Percentiles rank a stretch among this genome's conserved stretches.
phyloP scores from a whole-genome alignment of 1,140 invertebrate genomes.

The Monomorium pharaonis region DNA sequence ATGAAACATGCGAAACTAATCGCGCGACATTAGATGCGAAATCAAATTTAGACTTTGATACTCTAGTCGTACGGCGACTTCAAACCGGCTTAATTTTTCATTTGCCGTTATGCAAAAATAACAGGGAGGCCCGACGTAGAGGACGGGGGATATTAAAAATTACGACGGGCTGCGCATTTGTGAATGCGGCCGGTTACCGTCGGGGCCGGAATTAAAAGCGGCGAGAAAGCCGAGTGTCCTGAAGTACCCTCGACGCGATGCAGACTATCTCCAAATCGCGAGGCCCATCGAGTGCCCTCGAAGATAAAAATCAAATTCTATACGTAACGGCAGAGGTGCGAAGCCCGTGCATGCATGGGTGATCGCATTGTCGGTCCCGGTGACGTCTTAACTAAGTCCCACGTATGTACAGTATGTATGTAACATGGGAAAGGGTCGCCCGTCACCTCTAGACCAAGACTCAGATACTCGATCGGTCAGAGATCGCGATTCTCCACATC shows the following conservation, averaged over 20 bases:
- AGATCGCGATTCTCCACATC: slow-evolving; percentile 65
- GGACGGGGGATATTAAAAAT: slow-evolving; percentile 34
- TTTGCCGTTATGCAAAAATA: slow-evolving; percentile 35
- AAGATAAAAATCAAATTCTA: slow-evolving; percentile 85
- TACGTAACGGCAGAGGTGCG: slow-evolving; percentile 81
- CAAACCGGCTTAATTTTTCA: not conserved
- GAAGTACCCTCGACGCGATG: slow-evolving; percentile 80
- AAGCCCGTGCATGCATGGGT: slow-evolving; percentile 83
- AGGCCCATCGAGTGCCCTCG: slow-evolving; percentile 83
- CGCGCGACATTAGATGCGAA: not conserved
- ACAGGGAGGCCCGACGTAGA: not conserved
- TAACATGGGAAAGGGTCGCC: slow-evolving; percentile 43
- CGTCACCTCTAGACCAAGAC: slow-evolving; percentile 5
- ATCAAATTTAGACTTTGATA: not conserved
- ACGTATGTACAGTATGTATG: slow-evolving; percentile 8
- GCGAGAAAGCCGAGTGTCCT: slow-evolving; percentile 57
- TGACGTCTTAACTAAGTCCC: slow-evolving; percentile 85
- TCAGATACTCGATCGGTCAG: slow-evolving; percentile 52
- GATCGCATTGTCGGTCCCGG: slow-evolving; percentile 81
- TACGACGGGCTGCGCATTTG: slow-evolving; percentile 67
- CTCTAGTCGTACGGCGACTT: not conserved
- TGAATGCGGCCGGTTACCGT: slow-evolving; percentile 67
- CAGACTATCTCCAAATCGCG: slow-evolving; percentile 83
- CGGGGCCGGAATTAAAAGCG: slow-evolving; percentile 65
- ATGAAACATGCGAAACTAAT: not conserved